A percentile compares a stretch with the other conserved stretches of the same genome.
These are phyloP conservation scores for Zalophus californianus DNA, from an alignment of 2,797 vertebrate species.

Conservation along the genomic window DNA sequence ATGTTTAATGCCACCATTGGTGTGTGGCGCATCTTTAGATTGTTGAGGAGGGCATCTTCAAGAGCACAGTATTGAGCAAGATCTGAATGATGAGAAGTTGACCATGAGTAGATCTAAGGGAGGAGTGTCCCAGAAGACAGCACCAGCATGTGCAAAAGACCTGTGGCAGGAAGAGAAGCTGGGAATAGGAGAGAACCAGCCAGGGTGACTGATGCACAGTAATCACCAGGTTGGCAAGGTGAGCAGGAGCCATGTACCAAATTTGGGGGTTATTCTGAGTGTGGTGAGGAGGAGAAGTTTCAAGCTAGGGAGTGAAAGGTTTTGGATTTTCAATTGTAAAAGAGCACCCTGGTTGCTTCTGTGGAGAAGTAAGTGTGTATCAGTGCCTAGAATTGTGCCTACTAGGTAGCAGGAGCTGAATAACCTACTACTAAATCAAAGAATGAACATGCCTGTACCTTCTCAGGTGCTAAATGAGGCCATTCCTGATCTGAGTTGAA, in stretches of 20 bases:
- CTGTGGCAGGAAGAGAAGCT: not conserved
- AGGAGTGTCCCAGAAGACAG: not conserved
- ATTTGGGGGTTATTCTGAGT: not conserved
- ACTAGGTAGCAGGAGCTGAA: not conserved
- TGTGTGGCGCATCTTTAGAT: not conserved
- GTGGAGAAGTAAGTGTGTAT: not conserved
- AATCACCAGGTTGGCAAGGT: not conserved
- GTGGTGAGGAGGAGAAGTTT: not conserved
- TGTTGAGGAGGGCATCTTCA: not conserved
- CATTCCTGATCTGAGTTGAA: not conserved
- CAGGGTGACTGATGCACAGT: fast-evolving
- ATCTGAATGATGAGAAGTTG: not conserved
- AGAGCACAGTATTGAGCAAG: not conserved
- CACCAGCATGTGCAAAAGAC: not conserved
- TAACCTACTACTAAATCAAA: not conserved
- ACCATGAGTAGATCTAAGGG: not conserved
- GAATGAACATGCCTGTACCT: fast-evolving
- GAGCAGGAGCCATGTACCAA: too few relatives aligned
- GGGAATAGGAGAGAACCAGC: not conserved
- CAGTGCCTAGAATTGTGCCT: not conserved
- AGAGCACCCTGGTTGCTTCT: not conserved
- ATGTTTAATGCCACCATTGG: not conserved
- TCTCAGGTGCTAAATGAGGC: not conserved
- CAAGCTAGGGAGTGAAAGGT: not conserved
- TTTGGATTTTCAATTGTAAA: not conserved